Conservation (phyloP, 2,888 invertebrate genomes). For the Venusia cambrica region DNA sequence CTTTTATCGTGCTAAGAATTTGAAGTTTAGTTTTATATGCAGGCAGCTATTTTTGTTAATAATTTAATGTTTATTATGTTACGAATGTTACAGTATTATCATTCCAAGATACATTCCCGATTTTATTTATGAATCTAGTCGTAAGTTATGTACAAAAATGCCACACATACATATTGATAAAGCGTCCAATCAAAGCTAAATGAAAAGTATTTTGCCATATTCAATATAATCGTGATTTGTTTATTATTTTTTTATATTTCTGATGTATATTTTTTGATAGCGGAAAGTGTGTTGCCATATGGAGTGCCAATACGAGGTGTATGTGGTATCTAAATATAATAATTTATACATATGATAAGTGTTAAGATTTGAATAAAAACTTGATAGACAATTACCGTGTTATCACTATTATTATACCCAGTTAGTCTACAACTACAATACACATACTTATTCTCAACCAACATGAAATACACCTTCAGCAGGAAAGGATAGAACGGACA, state of each 20-base stretch:
- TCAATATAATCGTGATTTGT: constrained; percentile 27
- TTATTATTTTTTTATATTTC: constrained; percentile 29
- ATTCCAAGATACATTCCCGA: constrained; percentile 24
- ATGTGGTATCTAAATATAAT: constrained; percentile 64
- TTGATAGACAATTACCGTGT: constrained; percentile 51
- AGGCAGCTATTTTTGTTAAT: constrained; percentile 12
- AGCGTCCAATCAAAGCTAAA: constrained; percentile 43
- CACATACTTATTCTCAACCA: constrained; percentile 1
- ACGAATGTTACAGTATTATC: constrained; percentile 27
- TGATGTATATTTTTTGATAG: constrained; percentile 29
- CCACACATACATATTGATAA: constrained; percentile 35
- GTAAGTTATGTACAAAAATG: constrained; percentile 45
- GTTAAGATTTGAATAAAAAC: constrained; percentile 71
- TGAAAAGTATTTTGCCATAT: constrained; percentile 32
- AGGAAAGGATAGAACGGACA: constrained; percentile 57
- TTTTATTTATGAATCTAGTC: constrained; percentile 35
- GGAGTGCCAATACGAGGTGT: constrained; percentile 66
- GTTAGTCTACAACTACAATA: constrained; percentile 8
- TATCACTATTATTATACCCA: constrained; percentile 30
- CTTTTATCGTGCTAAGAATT: no score
- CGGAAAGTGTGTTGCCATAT: constrained; percentile 47
- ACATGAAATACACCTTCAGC: constrained; percentile 4
- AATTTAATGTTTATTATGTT: constrained; percentile 14
- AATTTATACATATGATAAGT: constrained; percentile 63
- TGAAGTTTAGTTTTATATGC: no score